Conservation (phyloP, 2,797 vertebrate species). For the Pseudochaenichthys georgianus region DNA sequence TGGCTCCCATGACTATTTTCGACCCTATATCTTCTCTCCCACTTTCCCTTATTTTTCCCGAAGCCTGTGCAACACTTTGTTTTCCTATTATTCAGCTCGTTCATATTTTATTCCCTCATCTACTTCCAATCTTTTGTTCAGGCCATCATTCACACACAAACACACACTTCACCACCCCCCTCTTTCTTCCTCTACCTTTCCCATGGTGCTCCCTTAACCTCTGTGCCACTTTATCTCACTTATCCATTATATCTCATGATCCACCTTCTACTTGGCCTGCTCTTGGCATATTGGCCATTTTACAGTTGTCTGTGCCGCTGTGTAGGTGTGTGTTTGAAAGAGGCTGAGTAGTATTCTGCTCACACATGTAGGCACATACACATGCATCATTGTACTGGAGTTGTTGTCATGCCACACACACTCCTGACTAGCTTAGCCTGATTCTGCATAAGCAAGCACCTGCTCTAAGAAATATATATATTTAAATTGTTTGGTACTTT, state of each 20-base stretch:
- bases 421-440: constrained; percentile 41
- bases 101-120: constrained; percentile 79
- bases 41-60: constrained; percentile 28
- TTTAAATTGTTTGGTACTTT: constrained; percentile 3
- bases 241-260: constrained; percentile 67
- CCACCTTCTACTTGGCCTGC: constrained; percentile 44
- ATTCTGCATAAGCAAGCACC: constrained; percentile 32
- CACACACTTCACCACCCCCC: constrained; percentile 35
- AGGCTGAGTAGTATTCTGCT: constrained; percentile 66
- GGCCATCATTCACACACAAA: constrained; percentile 38
- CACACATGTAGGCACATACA: constrained; percentile 67
- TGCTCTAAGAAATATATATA: constrained; percentile 19
- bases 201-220: constrained; percentile 46
- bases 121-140: constrained; percentile 37
- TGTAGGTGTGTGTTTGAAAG: constrained; percentile 41
- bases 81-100: constrained; percentile 56
- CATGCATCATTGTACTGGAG: constrained; percentile 71
- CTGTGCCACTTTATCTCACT: constrained; percentile 58
- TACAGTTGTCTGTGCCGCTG: constrained; percentile 40
- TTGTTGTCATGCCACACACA: constrained; percentile 81
- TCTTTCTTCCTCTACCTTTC: constrained; percentile 32
- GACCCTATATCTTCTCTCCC: constrained; percentile 26
- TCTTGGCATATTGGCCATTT: constrained; percentile 52
- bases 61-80: constrained; percentile 59
- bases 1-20: constrained; percentile 48